Evolutionary conservation across 2,888 invertebrate genomes (phyloP).

Genomic region (Ganaspis brasiliensis): DNA sequence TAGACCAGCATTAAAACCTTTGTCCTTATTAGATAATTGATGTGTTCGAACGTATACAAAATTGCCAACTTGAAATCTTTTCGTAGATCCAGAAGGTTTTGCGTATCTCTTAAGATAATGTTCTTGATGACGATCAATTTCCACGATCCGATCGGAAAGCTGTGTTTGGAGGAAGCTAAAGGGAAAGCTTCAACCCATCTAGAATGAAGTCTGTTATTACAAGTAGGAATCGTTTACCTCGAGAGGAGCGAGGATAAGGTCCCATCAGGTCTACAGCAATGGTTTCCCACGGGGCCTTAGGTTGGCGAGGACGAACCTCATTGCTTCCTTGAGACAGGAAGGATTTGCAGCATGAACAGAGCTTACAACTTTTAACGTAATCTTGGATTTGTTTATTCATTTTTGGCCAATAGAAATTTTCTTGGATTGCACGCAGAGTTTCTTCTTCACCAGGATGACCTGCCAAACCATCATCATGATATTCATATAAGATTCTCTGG

Average conservation of each 20-base stretch:
- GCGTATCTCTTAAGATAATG: neutral
- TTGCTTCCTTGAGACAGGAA: neutral
- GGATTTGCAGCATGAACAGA: constrained; percentile 22
- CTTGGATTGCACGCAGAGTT: constrained; percentile 14
- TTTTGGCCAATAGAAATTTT: neutral
- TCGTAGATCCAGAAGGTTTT: neutral
- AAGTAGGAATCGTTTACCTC: constrained; percentile 52
- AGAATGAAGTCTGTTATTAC: constrained; percentile 63
- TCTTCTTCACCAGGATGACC: constrained; percentile 49
- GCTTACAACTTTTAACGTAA: constrained; percentile 45
- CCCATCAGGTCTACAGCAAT: constrained; percentile 51
- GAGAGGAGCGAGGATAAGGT: constrained; percentile 42
- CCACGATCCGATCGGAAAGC: neutral
- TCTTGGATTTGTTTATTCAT: neutral
- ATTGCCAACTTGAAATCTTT: neutral
- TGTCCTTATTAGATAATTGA: neutral
- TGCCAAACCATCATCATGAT: neutral
- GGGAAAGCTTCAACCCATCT: constrained; percentile 64
- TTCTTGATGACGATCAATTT: neutral
- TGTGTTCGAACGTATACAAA: neutral
- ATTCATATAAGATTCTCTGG: neutral
- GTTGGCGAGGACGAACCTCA: constrained; percentile 29
- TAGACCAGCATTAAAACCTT: neutral
- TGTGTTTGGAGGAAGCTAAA: constrained; percentile 34
- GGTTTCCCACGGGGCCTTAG: constrained; percentile 43